These are phyloP conservation scores for Serinus canaria DNA, from an alignment of 2,113 vertebrate species.

Conservation along the genomic window DNA sequence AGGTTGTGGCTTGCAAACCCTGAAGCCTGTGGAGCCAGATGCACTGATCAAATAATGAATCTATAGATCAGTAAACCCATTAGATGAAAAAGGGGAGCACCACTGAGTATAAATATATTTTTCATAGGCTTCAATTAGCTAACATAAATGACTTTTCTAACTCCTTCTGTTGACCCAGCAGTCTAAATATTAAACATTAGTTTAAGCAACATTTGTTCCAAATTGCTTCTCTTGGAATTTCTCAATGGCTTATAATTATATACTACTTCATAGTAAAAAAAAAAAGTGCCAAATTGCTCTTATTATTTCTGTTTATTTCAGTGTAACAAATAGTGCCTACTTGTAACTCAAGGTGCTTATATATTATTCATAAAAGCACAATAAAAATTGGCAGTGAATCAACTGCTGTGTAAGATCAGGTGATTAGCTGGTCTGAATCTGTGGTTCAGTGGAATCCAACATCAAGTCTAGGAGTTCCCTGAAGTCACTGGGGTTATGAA, in stretches of 20 bases:
- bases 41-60: constrained; percentile 74
- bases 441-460: neutral
- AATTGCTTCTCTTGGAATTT: constrained; percentile 67
- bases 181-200: constrained; percentile 73
- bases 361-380: constrained; percentile 12
- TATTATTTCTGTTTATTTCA: constrained; percentile 45
- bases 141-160: constrained; percentile 60
- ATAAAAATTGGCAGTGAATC: neutral
- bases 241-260: constrained; percentile 56
- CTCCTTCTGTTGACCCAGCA: constrained; percentile 69
- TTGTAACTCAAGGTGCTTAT: neutral
- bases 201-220: constrained; percentile 63
- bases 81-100: constrained; percentile 62
- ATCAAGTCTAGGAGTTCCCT: neutral
- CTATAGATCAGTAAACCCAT: constrained; percentile 57
- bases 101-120: constrained; percentile 58
- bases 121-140: constrained; percentile 68
- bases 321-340: neutral
- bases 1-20: constrained; percentile 74
- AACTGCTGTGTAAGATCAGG: neutral
- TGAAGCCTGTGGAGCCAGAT: constrained; percentile 74
- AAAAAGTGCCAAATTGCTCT: constrained; percentile 54
- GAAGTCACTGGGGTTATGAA: neutral
- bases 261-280: constrained; percentile 35
- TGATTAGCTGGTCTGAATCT: neutral